Evolutionary conservation across 1,140 invertebrate genomes (phyloP).

Genomic region (Drosophila grimshawi): DNA sequence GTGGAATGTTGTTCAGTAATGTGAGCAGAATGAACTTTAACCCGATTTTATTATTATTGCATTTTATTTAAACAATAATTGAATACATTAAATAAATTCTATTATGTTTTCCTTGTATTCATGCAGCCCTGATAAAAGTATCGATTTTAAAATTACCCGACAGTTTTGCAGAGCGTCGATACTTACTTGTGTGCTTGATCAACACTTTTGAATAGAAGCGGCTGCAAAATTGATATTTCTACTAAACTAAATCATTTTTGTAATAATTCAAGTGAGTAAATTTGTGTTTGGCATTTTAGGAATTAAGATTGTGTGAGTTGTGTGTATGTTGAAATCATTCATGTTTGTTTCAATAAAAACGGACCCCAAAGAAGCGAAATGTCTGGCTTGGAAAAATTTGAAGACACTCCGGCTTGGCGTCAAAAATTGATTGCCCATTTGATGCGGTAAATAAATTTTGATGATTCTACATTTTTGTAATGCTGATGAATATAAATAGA

Average conservation of each 20-base stretch:
- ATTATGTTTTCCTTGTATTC: not conserved
- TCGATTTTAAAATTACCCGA: constrained; percentile 22
- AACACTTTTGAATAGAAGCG: constrained; percentile 13
- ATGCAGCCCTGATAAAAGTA: constrained; percentile 12
- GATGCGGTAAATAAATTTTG: constrained; percentile 69
- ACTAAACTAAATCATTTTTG: not conserved
- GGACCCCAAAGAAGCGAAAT: constrained; percentile 40
- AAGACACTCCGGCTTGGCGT: constrained; percentile 72
- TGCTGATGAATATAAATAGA: constrained; percentile 5
- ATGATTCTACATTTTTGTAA: constrained; percentile 8
- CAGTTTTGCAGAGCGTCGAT: constrained; percentile 18
- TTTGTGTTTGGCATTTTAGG: not conserved
- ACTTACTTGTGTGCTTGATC: not conserved
- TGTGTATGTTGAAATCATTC: not conserved
- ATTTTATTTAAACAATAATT: not conserved
- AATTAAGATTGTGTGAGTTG: not conserved
- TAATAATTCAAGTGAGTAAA: constrained; percentile 16
- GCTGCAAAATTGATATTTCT: not conserved
- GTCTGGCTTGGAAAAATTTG: constrained; percentile 76
- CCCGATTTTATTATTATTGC: not conserved
- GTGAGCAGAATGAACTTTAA: too few species aligned
- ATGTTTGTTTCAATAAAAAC: not conserved
- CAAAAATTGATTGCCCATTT: constrained; percentile 66
- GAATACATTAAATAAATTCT: not conserved
- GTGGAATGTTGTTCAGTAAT: too few species aligned